Evolutionary conservation across 2,797 vertebrate genomes (phyloP).

Genomic region (Astyanax mexicanus): DNA sequence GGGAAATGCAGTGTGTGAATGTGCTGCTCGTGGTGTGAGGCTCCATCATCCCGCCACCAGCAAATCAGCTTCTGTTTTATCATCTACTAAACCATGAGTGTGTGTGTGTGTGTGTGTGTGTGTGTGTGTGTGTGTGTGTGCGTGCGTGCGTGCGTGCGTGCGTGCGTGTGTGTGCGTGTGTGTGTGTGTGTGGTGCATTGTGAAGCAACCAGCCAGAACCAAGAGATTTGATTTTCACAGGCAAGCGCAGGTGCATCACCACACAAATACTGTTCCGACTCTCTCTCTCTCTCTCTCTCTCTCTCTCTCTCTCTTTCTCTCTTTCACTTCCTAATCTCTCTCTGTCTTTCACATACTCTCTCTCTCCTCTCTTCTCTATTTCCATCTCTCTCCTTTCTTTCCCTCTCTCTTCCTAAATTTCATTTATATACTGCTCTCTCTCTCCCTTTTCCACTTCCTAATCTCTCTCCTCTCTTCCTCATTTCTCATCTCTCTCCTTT

Average conservation of each 20-base stretch:
- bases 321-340: neutral
- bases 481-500: too few relatives aligned
- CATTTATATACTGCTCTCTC: too few relatives aligned
- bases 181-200: conserved; percentile 3
- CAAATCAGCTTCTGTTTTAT: conserved; percentile 34
- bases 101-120: neutral
- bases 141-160: neutral
- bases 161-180: neutral
- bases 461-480: neutral
- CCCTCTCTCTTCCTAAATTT: neutral
- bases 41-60: conserved; percentile 15
- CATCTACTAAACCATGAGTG: conserved; percentile 18
- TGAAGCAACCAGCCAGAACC: conserved; percentile 13
- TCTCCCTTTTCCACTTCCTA: conserved; percentile 6
- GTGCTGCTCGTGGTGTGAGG: neutral
- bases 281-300: neutral
- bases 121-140: conserved; percentile 6
- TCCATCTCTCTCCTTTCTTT: neutral
- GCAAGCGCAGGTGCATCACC: conserved; percentile 25
- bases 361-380: neutral
- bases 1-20: conserved; percentile 7
- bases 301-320: neutral
- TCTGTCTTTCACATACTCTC: neutral
- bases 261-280: conserved; percentile 5
- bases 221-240: conserved; percentile 31